Evolutionary conservation across 1,140 invertebrate genomes (phyloP), one percentile per base, ranked within the genome.

Genomic region (Papilio aristodemus): DNA sequence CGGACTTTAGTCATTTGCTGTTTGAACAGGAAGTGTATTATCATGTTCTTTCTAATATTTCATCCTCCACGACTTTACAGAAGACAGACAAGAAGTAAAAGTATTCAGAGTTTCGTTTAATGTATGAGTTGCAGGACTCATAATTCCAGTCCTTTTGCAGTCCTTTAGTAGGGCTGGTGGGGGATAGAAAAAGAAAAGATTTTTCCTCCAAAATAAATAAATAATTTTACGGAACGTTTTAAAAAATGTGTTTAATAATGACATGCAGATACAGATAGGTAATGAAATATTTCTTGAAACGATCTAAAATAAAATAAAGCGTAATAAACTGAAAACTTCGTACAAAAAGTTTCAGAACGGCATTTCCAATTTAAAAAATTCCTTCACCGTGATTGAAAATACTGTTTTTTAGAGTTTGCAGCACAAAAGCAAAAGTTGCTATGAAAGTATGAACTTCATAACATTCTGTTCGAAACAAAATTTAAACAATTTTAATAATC

Each of bases 1-100:
- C 19, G 46, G 46, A 54, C 46, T 54, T 54, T 54, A 54, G 46
- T 54, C 46, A 54, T 54, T 54, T 54, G 46, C 46, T 54, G 46
- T 54, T 54, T 54, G 10, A 54, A 54, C 22, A 25, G 46, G 22
- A 54, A 25, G 4, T 54, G 46, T 22, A 54, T 17, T 25, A 11
- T 54, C 46, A 50, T 50, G 46, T 22, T 50, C 9, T 6, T 14
- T 6, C 27, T 25, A 14, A 11, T 22, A 13, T 54, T 13, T 22
- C 19, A 54, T 25, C 10, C 22, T 54, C 22, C 3, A 19, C 13
- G 11, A 22, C 5, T 6, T 54, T 0, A 11, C 22, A 54, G 22
- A 22, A 54, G n/a, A 25, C 11, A 3, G 10, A 13, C 10, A 11
- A 22, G 43, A n/a, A n/a, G n/a, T n/a, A n/a, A n/a, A n/a, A n/a